Base-by-base conservation (phyloP, 2,888 invertebrate species). In the Netelia virgata region DNA sequence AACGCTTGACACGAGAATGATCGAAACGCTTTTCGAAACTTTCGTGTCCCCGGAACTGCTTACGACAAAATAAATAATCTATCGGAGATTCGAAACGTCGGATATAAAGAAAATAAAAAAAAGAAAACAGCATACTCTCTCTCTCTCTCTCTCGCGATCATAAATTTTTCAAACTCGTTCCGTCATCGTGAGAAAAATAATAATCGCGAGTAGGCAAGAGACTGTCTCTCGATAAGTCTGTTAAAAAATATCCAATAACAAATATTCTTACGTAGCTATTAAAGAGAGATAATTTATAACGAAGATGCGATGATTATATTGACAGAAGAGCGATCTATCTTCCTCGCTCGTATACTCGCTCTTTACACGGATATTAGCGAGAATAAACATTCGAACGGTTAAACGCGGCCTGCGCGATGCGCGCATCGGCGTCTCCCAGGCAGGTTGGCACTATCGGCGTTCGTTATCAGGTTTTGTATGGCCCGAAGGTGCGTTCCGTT, bases 381-480 rank as follows among this genome's bases (percentile, higher is more conserved):
- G 73, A 77, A 73, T 74, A 83, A 77, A 83, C 77, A 78, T 78
- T 61, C 68, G 28, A 73, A 73, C 61, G 77, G 41, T 73, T 68
- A 61, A 20, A 66, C 50, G n/a, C 16, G 50, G 50, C 16, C 36
- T 47, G 50, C 28, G 47, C 28, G 73, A 61, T 63, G 50, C 18
- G 74, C 36, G 59, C 43, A 5, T n/a, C 43, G 50, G 23, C 10
- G 3, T 76, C 28, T 66, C 43, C 1, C 14, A 14, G 47, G 47
- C 14, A 14, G 47, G 10, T 18, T 73, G 47, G 78, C 83, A 63
- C 78, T 83, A 78, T 83, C 69, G 74, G 78, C 68, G 28, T 63
- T 75, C 57, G 41, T 76, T 76, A 77, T 83, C 76, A 61, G 57
- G 66, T 63, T 53, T 16, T 53, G 57, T 75, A 36, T 63, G 70